Percentiles rank a stretch among this genome's conserved stretches.
Evolutionary conservation across 2,888 invertebrate genomes (phyloP).

Genomic region (Bugulina stolonifera): DNA sequence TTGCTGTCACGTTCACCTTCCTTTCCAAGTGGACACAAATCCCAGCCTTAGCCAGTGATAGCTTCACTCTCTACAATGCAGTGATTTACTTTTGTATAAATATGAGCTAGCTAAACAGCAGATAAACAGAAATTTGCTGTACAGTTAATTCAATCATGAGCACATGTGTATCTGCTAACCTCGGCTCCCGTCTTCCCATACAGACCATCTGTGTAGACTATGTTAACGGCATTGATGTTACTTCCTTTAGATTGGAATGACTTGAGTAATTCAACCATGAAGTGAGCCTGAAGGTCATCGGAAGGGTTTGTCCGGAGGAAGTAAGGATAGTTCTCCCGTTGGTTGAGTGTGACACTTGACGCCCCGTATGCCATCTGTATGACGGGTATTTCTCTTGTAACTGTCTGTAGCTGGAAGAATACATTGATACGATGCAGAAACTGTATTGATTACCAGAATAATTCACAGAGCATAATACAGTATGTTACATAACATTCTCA

Average conservation of each 20-base stretch:
- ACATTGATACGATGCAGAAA: background rate
- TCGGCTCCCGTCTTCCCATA: background rate
- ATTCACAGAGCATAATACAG: no score
- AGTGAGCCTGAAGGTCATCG: slow-evolving; percentile 9
- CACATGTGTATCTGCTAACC: background rate
- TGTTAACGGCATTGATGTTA: slow-evolving; percentile 6
- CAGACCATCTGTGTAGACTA: slow-evolving; percentile 6
- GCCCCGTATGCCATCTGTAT: slow-evolving; percentile 11
- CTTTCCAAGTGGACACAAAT: slow-evolving; percentile 15
- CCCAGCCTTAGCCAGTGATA: background rate
- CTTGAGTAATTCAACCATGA: background rate
- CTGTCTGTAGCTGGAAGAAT: slow-evolving; percentile 14
- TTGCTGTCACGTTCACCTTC: background rate
- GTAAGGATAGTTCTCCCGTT: background rate
- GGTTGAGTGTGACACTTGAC: background rate
- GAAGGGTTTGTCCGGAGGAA: slow-evolving; percentile 20
- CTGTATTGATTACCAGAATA: no score
- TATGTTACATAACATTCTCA: no score
- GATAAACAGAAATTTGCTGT: no score
- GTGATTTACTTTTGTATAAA: no score
- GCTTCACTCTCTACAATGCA: slow-evolving; percentile 4
- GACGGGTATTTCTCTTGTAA: background rate
- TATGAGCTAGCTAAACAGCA: no score
- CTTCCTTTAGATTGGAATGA: background rate
- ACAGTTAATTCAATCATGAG: background rate